Evolutionary conservation across 1,140 invertebrate species (phyloP).

Genomic region (Aphaenogaster floridana): DNA sequence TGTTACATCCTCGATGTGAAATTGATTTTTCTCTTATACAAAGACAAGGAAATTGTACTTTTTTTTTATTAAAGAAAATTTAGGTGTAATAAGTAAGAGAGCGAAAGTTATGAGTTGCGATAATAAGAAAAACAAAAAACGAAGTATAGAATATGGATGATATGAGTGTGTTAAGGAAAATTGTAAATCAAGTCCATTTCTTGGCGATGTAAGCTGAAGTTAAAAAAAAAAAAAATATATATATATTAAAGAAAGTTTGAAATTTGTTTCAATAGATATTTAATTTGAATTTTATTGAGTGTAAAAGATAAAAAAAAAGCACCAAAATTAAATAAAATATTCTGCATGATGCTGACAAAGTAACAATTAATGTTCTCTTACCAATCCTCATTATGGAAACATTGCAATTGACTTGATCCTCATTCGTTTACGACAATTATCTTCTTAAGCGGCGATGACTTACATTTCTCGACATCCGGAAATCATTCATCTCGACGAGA

Average conservation of each 20-base stretch:
- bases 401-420: constrained; percentile 39
- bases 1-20: not conserved
- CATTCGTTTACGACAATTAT: constrained; percentile 49
- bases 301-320: not conserved
- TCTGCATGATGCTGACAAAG: not conserved
- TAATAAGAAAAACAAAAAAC: no score
- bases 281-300: not conserved
- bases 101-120: no score
- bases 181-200: no score
- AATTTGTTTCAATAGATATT: not conserved
- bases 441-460: constrained; percentile 16
- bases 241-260: not conserved
- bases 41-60: not conserved
- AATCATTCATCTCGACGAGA: constrained; percentile 50
- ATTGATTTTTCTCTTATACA: not conserved
- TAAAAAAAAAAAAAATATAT: no score
- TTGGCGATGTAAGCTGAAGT: no score
- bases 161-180: no score
- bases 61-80: not conserved
- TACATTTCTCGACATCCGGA: constrained; percentile 51
- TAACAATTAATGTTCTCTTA: constrained; percentile 29
- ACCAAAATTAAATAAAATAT: not conserved
- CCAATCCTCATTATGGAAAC: constrained; percentile 24
- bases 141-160: no score
- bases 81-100: no score